Percentiles rank a stretch among this genome's conserved stretches.
Conservation (phyloP, 2,797 vertebrate species). For the Sciurus carolinensis region DNA sequence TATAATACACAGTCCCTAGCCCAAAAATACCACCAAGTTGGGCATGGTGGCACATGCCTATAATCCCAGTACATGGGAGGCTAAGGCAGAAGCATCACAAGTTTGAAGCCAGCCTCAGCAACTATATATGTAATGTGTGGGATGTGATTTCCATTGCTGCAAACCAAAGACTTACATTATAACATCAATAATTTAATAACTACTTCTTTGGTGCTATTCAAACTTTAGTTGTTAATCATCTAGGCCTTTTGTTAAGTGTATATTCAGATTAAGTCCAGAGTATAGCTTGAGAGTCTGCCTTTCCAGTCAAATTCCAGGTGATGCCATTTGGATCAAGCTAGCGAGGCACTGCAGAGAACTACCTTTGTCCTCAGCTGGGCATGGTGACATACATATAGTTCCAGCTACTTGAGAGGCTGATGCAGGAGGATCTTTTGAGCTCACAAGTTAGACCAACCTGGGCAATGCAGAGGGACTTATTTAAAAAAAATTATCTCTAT, state of each 20-base stretch:
- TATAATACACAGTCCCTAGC: not conserved
- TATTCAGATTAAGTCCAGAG: not conserved
- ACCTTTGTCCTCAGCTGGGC: not conserved
- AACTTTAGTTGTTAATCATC: not conserved
- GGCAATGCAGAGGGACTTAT: not conserved
- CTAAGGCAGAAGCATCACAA: too few species aligned
- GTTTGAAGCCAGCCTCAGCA: too few species aligned
- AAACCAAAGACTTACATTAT: slow-evolving; percentile 26
- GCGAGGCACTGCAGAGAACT: not conserved
- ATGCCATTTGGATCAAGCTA: not conserved
- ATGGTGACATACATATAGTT: not conserved
- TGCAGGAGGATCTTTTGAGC: not conserved
- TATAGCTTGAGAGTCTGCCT: not conserved
- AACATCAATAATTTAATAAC: not conserved
- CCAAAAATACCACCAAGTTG: not conserved
- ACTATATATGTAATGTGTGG: too few species aligned
- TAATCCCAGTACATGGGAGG: too few species aligned
- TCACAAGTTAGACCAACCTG: not conserved
- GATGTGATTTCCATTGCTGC: not conserved
- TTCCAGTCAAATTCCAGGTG: not conserved
- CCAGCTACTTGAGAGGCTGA: not conserved
- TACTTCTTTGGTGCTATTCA: not conserved
- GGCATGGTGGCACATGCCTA: too few species aligned
- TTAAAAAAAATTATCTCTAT: not conserved
- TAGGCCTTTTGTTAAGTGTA: not conserved